phyloP scores from a whole-genome alignment of 2,888 invertebrate genomes.

The Diarsia dahlii region DNA sequence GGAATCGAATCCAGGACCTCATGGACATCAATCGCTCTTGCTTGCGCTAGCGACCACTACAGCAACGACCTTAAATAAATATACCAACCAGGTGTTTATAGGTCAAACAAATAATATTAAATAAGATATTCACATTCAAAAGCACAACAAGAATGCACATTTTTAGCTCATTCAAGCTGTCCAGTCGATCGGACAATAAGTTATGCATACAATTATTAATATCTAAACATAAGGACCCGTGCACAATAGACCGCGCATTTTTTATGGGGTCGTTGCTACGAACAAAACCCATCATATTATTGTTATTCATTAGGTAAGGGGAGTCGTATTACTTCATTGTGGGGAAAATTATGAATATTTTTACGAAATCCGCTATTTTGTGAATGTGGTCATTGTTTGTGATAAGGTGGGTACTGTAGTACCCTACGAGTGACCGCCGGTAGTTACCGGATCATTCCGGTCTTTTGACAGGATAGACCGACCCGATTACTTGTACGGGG shows the following conservation, averaged over 20 bases:
- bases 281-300: slow-evolving; percentile 64
- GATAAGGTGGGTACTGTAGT: slow-evolving; percentile 67
- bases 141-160: slow-evolving; percentile 47
- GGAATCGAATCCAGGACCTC: no score
- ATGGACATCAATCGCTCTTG: no score
- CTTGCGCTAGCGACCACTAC: no score
- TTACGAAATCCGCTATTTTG: slow-evolving; percentile 81
- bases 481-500: slow-evolving; percentile 33
- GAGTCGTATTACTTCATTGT: slow-evolving; percentile 74
- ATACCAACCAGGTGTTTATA: slow-evolving; percentile 34
- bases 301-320: slow-evolving; percentile 65
- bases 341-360: slow-evolving; percentile 83
- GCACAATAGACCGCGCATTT: slow-evolving; percentile 42
- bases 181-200: slow-evolving; percentile 50
- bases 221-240: slow-evolving; percentile 42
- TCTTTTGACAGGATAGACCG: slow-evolving; percentile 73
- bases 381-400: slow-evolving; percentile 81
- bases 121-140: slow-evolving; percentile 31
- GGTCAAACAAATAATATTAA: slow-evolving; percentile 31
- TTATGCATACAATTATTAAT: slow-evolving; percentile 58
- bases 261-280: slow-evolving; percentile 61
- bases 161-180: slow-evolving; percentile 50
- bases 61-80: not conserved
- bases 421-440: slow-evolving; percentile 21
- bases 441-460: slow-evolving; percentile 73